Base-by-base conservation (phyloP, 2,113 vertebrate genomes). In the Coturnix japonica region DNA sequence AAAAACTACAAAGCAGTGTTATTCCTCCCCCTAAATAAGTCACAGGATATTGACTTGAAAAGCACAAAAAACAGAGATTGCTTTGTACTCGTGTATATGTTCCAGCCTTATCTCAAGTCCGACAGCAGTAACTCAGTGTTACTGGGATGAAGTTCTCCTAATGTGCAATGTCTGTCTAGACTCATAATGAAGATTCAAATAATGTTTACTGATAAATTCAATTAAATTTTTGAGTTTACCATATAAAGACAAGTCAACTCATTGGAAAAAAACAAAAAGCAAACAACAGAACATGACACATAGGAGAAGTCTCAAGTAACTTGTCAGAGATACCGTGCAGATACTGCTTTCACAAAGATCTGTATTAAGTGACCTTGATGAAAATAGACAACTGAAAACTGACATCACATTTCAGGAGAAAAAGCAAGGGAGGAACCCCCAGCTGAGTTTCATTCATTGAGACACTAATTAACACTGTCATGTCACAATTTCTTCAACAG, bases 81-180 rank as follows among this genome's bases (percentile, higher is more conserved):
- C 71, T 33, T 22, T 59, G 26, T 3, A 65, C 3, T 14, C 23
- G 8, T 0, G 0, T 44, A 22, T 7, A 7, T 67, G 82, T 81
- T 81, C 43, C 14, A 81, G 33, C 71, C 3, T 0, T 60, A 23
- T 47, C 37, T 75, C 33, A 79, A 63, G 33, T 10, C 39, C 13
- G 18, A 60, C 30, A 60, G 53, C 33, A n/a, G n/a, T n/a, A n/a
- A 46, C 31, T 59, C 31, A n/a, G 12, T 31, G 8, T 44, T 74
- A 70, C 6, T 57, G 54, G 67, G 19, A 60, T 14, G 4, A 83
- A 5, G 10, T 64, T 60, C 37, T 65, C 33, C 49, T 54, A 49
- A 72, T 73, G 60, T 3, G 2, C 20, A 66, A 25, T 7, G 4
- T 54, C 7, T 53, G 8, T 2, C 26, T n/a, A 31, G 22, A 63